phyloP scores from a whole-genome alignment of 1,140 invertebrate genomes.

The Drosophila grimshawi region DNA sequence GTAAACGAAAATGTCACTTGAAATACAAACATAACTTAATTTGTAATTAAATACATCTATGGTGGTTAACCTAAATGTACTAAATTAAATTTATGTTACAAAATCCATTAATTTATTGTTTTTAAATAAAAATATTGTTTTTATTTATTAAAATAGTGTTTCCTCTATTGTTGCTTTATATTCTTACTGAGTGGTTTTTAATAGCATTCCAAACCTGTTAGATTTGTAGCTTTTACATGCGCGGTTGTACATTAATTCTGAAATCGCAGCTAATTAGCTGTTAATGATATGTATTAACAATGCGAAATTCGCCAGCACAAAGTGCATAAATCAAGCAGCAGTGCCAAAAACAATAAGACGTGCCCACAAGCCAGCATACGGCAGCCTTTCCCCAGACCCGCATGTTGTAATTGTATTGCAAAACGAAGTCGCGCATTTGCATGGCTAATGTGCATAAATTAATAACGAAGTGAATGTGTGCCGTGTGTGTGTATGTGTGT shows the following conservation, averaged over 20 bases:
- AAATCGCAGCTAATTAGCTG: constrained; percentile 77
- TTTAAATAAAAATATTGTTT: too few relatives aligned
- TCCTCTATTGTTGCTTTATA: background rate
- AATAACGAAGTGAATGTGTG: constrained; percentile 53
- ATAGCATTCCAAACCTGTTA: constrained; percentile 4
- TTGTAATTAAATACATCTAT: background rate
- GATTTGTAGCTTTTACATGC: constrained; percentile 9
- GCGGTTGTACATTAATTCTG: constrained; percentile 56
- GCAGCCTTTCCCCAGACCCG: background rate
- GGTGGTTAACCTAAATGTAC: too few relatives aligned
- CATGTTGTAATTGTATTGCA: constrained; percentile 44
- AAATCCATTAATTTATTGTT: too few relatives aligned
- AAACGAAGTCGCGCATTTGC: constrained; percentile 63
- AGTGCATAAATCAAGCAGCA: constrained; percentile 72
- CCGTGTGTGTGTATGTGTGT: constrained; percentile 8
- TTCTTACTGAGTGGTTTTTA: background rate
- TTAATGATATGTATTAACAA: constrained; percentile 81
- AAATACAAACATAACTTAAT: background rate
- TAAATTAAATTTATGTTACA: too few relatives aligned
- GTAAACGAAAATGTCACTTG: background rate
- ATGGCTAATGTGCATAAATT: constrained; percentile 79
- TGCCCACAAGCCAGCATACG: constrained; percentile 7
- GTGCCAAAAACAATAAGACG: constrained; percentile 43
- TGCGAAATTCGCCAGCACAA: constrained; percentile 60
- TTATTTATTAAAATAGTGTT: background rate